Conservation (phyloP, 2,888 invertebrate genomes). For the Metalampra italica region DNA sequence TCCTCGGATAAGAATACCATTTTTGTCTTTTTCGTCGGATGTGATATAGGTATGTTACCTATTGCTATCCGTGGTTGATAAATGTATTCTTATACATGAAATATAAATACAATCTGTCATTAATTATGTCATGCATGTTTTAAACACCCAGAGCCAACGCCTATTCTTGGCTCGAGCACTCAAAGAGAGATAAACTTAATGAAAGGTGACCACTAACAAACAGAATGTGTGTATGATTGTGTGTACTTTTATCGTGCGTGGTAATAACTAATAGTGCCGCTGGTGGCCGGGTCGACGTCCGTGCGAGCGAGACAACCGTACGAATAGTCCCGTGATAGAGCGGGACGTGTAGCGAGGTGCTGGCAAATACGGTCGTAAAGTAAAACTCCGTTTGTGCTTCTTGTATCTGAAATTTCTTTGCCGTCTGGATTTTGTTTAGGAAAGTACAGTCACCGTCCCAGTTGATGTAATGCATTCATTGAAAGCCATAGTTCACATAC, state of each 20-base stretch:
- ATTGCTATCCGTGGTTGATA: too few relatives aligned
- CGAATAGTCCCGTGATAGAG: conserved; percentile 15
- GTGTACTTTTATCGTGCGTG: conserved; percentile 40
- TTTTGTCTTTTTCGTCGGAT: too few relatives aligned
- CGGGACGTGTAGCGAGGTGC: conserved; percentile 34
- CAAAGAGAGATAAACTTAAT: conserved; percentile 8
- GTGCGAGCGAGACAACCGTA: conserved; percentile 34
- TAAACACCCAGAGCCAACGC: background rate
- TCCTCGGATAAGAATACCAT: too few relatives aligned
- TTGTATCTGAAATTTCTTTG: conserved; percentile 32
- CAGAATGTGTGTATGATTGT: conserved; percentile 34
- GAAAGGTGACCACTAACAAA: conserved; percentile 25
- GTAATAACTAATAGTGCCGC: conserved; percentile 38
- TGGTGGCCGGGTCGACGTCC: conserved; percentile 61
- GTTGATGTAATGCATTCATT: too few relatives aligned
- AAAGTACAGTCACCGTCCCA: too few relatives aligned
- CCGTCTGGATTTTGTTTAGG: background rate
- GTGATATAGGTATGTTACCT: too few relatives aligned
- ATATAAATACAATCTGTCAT: too few relatives aligned
- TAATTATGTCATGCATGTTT: too few relatives aligned
- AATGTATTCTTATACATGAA: too few relatives aligned
- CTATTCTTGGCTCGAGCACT: background rate
- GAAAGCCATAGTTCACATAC: too few relatives aligned
- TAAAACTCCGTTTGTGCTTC: conserved; percentile 52
- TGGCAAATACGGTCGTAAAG: conserved; percentile 57